Conservation (phyloP, 2,113 vertebrate genomes). For the Carassius carassius region DNA sequence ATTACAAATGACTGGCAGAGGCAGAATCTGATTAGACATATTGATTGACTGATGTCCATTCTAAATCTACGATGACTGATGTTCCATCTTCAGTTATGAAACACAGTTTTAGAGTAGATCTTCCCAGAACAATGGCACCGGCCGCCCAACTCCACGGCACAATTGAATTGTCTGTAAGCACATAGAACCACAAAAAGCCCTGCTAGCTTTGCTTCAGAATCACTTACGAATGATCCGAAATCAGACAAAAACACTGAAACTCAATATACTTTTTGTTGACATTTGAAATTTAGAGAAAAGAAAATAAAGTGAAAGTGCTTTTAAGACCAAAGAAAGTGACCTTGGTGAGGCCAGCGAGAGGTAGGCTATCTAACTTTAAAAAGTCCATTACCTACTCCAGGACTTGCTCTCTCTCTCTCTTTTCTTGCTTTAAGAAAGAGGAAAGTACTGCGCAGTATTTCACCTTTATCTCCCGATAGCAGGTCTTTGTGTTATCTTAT, state of each 20-base stretch:
- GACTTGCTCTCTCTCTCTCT: constrained; percentile 53
- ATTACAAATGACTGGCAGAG: constrained; percentile 46
- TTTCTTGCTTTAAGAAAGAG: constrained; percentile 40
- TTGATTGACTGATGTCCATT: constrained; percentile 55
- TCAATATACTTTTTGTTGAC: constrained; percentile 53
- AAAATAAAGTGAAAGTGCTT: constrained; percentile 53
- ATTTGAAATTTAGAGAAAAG: constrained; percentile 51
- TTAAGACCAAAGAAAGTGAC: constrained; percentile 69
- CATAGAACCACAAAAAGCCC: constrained; percentile 60
- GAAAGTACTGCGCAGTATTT: constrained; percentile 73
- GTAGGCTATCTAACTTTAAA: constrained; percentile 65
- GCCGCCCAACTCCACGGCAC: constrained; percentile 51
- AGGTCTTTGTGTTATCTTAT: constrained; percentile 79
- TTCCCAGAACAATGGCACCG: constrained; percentile 61
- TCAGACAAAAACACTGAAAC: constrained; percentile 58
- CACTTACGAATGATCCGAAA: constrained; percentile 64
- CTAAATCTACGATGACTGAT: constrained; percentile 61
- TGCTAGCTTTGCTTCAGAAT: constrained; percentile 49
- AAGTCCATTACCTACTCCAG: constrained; percentile 69
- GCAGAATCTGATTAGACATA: constrained; percentile 46
- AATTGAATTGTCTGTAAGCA: constrained; percentile 62
- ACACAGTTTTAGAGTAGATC: constrained; percentile 57
- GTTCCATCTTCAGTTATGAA: constrained; percentile 60
- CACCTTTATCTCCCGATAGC: constrained; percentile 79
- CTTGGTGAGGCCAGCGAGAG: constrained; percentile 67